Percentiles rank a stretch among this genome's conserved stretches.
phyloP scores from a whole-genome alignment of 2,113 vertebrate genomes.

The Chamaetylas fuelleborni region DNA sequence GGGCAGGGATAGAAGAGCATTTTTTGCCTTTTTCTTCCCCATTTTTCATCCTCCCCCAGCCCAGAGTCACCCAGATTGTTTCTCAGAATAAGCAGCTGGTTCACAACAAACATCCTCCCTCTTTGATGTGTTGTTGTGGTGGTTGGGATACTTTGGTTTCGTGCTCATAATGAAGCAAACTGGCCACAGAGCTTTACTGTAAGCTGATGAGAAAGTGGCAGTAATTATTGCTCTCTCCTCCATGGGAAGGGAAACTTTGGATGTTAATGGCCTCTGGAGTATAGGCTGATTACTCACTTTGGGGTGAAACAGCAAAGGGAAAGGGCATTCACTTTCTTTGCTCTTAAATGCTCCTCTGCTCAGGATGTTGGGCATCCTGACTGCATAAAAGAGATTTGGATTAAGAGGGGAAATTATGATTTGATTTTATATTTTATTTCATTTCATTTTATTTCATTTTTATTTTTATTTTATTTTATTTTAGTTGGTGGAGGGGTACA shows the following conservation, averaged over 20 bases:
- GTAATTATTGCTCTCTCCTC: conserved; percentile 11
- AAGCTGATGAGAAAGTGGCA: conserved; percentile 16
- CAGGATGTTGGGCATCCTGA: not conserved
- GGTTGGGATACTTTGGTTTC: not conserved
- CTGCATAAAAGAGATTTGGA: fast-evolving
- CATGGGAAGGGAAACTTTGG: not conserved
- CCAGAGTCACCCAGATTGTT: not conserved
- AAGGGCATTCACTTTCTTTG: not conserved
- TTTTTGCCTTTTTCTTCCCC: not conserved
- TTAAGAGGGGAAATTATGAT: not conserved
- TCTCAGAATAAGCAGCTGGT: not conserved
- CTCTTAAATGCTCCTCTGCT: not conserved
- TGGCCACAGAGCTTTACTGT: not conserved
- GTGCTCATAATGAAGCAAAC: not conserved
- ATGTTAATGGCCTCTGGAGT: conserved; percentile 10
- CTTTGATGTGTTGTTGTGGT: conserved; percentile 24
- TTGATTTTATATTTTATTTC: not conserved
- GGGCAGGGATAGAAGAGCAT: fast-evolving
- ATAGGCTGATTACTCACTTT: not conserved
- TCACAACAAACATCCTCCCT: not conserved
- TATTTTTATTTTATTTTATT: not conserved
- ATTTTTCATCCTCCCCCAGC: not conserved
- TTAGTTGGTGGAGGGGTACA: not conserved
- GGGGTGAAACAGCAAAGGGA: not conserved
- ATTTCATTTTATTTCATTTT: too few relatives aligned